phyloP scores from a whole-genome alignment of 1,140 invertebrate genomes.

The Penaeus indicus region DNA sequence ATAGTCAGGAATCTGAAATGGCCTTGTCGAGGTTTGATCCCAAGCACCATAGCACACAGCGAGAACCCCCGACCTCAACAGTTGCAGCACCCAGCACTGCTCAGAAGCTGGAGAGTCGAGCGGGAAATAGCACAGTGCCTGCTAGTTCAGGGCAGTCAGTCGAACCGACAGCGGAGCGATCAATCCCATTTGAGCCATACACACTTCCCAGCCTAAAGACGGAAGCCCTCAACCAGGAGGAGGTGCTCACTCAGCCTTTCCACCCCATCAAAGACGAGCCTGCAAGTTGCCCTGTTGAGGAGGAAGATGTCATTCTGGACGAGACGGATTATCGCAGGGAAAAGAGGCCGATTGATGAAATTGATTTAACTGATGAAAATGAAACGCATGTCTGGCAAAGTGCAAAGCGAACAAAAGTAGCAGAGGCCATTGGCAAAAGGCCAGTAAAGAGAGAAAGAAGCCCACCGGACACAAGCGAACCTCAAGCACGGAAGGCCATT shows the following conservation, averaged over 20 bases:
- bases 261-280: slow-evolving; percentile 11
- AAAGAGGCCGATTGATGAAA: not conserved
- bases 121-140: not conserved
- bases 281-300: not conserved
- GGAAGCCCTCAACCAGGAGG: not conserved
- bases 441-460: slow-evolving; percentile 5
- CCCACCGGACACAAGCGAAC: not conserved
- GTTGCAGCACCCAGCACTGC: not conserved
- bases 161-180: not conserved
- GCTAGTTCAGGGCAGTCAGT: not conserved
- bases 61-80: not conserved
- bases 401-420: slow-evolving; percentile 13
- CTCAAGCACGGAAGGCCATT: not conserved
- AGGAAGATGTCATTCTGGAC: not conserved
- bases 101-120: not conserved
- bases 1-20: not conserved
- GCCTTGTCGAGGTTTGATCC: not conserved
- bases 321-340: slow-evolving; percentile 6
- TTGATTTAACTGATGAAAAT: not conserved
- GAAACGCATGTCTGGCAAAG: not conserved
- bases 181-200: slow-evolving; percentile 36
- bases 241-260: slow-evolving; percentile 1
- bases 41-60: slow-evolving; percentile 3
- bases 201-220: slow-evolving; percentile 31
- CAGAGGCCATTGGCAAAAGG: not conserved